Percentiles rank a stretch among this genome's conserved stretches.
These are phyloP conservation scores for Schizaphis graminum DNA, from an alignment of 2,888 invertebrate genomes.

Conservation along the genomic window DNA sequence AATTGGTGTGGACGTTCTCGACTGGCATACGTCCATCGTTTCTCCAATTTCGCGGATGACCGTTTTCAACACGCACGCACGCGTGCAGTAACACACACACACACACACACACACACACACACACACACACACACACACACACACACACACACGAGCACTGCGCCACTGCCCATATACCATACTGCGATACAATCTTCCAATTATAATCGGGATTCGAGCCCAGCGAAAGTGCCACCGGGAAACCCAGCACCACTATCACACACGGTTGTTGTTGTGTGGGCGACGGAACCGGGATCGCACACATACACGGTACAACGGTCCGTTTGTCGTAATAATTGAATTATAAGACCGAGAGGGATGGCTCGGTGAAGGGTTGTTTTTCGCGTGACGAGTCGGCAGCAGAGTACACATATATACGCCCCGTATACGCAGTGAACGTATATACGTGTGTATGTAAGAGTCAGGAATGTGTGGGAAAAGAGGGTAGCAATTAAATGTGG, in stretches of 20 bases:
- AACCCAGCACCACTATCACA: neutral
- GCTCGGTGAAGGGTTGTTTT: constrained; percentile 17
- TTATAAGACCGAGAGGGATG: constrained; percentile 40
- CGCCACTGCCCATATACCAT: neutral
- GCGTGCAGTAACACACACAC: too few species aligned
- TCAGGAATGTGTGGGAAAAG: neutral
- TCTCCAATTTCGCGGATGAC: constrained; percentile 48
- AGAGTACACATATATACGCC: neutral
- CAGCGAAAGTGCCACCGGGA: neutral
- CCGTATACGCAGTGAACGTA: neutral
- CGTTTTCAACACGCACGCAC: constrained; percentile 6
- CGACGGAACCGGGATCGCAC: neutral
- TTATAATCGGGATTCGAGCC: constrained; percentile 36
- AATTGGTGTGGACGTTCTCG: neutral
- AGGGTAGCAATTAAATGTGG: constrained; percentile 49
- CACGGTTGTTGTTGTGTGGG: neutral
- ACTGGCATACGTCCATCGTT: constrained; percentile 59
- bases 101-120: neutral
- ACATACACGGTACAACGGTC: neutral
- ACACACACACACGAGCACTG: too few species aligned
- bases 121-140: too few species aligned
- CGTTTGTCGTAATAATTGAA: constrained; percentile 58
- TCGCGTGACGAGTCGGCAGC: constrained; percentile 41
- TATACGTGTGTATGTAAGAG: neutral
- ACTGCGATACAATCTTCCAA: constrained; percentile 32